These are phyloP conservation scores for Apeira syringaria DNA, from an alignment of 2,888 invertebrate genomes.

Conservation along the genomic window DNA sequence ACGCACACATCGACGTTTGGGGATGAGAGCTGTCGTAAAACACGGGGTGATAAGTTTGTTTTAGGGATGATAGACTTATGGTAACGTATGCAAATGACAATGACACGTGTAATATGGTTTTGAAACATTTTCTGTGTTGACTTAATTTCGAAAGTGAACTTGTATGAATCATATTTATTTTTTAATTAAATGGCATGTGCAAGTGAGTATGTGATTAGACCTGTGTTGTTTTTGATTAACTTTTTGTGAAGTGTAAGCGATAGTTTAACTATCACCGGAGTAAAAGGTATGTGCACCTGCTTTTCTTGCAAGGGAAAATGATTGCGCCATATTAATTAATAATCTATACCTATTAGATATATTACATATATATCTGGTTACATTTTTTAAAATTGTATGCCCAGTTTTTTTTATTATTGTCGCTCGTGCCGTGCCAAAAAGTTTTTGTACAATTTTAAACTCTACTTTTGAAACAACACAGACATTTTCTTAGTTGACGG, in stretches of 20 bases:
- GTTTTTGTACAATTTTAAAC: too few species aligned
- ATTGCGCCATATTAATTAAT: not conserved
- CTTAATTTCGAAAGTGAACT: slow-evolving; percentile 24
- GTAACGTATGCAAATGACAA: slow-evolving; percentile 31
- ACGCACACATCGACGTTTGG: slow-evolving; percentile 61
- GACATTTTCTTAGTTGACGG: too few species aligned
- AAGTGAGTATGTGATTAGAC: slow-evolving; percentile 25
- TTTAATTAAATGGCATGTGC: slow-evolving; percentile 18
- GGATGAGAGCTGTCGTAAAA: slow-evolving; percentile 58
- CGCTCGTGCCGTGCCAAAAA: too few species aligned
- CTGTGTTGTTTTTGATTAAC: slow-evolving; percentile 30
- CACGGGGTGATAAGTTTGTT: slow-evolving; percentile 38
- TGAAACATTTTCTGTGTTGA: slow-evolving; percentile 5
- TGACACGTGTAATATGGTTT: not conserved
- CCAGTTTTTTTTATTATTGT: too few species aligned
- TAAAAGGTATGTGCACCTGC: slow-evolving; percentile 31
- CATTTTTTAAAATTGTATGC: too few species aligned
- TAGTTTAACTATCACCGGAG: slow-evolving; percentile 25
- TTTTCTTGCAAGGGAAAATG: slow-evolving; percentile 13
- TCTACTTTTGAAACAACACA: too few species aligned
- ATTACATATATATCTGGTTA: too few species aligned
- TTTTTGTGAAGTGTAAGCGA: slow-evolving; percentile 22
- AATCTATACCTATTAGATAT: too few species aligned
- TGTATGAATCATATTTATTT: slow-evolving; percentile 16
- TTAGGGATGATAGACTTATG: slow-evolving; percentile 27